phyloP scores from a whole-genome alignment of 2,113 vertebrate genomes.

The Symphodus melops region DNA sequence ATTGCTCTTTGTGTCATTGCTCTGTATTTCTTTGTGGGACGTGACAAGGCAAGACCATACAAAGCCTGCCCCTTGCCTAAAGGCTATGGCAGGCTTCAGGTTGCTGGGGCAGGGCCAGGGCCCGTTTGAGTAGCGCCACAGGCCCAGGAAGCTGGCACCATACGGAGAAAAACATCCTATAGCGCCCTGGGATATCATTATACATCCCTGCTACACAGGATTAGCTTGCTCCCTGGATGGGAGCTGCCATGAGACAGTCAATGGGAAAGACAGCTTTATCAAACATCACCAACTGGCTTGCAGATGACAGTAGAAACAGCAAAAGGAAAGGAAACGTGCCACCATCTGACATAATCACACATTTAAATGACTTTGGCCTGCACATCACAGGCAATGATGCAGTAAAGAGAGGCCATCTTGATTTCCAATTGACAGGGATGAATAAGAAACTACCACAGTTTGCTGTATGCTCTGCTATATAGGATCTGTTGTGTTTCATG shows the following conservation, averaged over 20 bases:
- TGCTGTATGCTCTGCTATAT: too few species aligned
- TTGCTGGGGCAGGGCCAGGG: conserved; percentile 71
- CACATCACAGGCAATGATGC: too few species aligned
- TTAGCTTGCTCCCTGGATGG: conserved; percentile 76
- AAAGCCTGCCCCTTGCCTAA: conserved; percentile 82
- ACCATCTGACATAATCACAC: neutral
- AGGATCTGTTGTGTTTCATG: too few species aligned
- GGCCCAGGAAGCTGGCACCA: conserved; percentile 79
- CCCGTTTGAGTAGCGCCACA: conserved; percentile 66
- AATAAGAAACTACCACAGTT: too few species aligned
- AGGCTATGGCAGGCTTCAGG: conserved; percentile 69
- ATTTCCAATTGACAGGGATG: too few species aligned
- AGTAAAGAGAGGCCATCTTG: too few species aligned
- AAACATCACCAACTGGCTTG: conserved; percentile 53
- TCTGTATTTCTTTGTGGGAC: conserved; percentile 87
- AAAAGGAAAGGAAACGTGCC: conserved; percentile 15
- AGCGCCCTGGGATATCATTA: conserved; percentile 85
- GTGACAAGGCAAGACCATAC: conserved; percentile 84
- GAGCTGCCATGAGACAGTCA: conserved; percentile 61
- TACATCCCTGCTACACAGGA: conserved; percentile 82
- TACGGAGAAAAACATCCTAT: conserved; percentile 77
- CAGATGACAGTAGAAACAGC: conserved; percentile 41
- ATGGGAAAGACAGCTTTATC: conserved; percentile 80
- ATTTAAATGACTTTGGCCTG: neutral
- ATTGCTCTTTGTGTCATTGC: conserved; percentile 88